These are phyloP conservation scores for Menidia menidia DNA, from an alignment of 2,797 vertebrate species.

Conservation along the genomic window DNA sequence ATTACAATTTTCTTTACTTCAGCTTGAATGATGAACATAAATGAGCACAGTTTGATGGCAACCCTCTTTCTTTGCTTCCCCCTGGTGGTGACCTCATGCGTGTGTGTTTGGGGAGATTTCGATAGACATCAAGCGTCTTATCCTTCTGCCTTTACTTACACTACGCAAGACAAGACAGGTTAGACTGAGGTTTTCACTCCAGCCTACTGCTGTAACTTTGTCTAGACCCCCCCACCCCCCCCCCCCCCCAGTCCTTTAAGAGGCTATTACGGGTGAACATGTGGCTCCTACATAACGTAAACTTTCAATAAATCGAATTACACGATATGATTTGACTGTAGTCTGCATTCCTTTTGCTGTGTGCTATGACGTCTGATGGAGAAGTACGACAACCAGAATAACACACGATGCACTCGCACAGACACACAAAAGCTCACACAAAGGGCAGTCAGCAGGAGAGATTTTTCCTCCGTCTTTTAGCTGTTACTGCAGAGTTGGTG, in stretches of 20 bases:
- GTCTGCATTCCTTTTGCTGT: neutral
- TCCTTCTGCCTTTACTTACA: neutral
- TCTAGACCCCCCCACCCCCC: too few relatives aligned
- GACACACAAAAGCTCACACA: conserved; percentile 22
- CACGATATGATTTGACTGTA: conserved; percentile 6
- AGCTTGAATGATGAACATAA: too few relatives aligned
- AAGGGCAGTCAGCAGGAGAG: conserved; percentile 60
- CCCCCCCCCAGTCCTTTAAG: too few relatives aligned
- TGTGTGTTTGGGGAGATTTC: neutral
- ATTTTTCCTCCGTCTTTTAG: conserved; percentile 51
- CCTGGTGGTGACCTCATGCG: conserved; percentile 22
- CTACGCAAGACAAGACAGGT: neutral
- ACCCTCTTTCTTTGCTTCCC: conserved; percentile 15
- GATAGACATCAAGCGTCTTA: too few relatives aligned
- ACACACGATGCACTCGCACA: conserved; percentile 7
- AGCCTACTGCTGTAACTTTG: too few relatives aligned
- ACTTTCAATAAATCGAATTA: neutral
- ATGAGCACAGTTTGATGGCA: neutral
- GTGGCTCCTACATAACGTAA: neutral
- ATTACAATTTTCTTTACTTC: too few relatives aligned
- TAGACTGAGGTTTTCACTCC: neutral
- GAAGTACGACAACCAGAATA: conserved; percentile 9
- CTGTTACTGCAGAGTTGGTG: conserved; percentile 59
- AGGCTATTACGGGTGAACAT: too few relatives aligned
- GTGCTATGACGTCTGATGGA: conserved; percentile 58